These are phyloP conservation scores for Sterrhoptilus dennistouni DNA, from an alignment of 2,113 vertebrate species.

Conservation along the genomic window DNA sequence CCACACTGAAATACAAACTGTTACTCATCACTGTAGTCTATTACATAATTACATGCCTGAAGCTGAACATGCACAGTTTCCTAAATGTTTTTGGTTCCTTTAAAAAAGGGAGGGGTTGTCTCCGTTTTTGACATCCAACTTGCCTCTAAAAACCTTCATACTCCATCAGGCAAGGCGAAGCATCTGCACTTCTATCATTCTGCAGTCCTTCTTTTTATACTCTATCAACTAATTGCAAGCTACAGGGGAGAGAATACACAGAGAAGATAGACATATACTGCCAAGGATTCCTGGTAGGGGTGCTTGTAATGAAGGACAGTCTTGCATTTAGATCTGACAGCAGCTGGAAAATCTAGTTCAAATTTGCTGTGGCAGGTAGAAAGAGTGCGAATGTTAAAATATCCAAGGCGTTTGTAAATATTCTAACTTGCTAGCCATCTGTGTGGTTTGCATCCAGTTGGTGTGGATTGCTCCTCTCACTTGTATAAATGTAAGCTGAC, in stretches of 20 bases:
- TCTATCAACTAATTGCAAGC: constrained; percentile 68
- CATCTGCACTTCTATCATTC: constrained; percentile 26
- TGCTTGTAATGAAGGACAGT: constrained; percentile 70
- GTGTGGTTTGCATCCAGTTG: constrained; percentile 60
- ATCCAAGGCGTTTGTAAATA: constrained; percentile 74
- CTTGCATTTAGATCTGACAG: constrained; percentile 74
- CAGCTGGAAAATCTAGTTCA: constrained; percentile 69
- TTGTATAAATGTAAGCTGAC: constrained; percentile 66
- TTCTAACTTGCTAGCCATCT: constrained; percentile 59
- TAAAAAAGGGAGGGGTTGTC: background rate
- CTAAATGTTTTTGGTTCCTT: background rate
- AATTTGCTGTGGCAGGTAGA: constrained; percentile 76
- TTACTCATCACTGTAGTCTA: background rate
- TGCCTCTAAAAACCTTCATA: constrained; percentile 11
- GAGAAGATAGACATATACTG: constrained; percentile 60
- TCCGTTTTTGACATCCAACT: background rate
- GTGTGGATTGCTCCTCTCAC: constrained; percentile 51
- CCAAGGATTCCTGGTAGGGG: constrained; percentile 68
- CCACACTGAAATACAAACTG: background rate
- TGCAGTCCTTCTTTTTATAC: constrained; percentile 50
- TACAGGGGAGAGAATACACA: constrained; percentile 23
- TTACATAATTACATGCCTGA: background rate
- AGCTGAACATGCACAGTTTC: background rate
- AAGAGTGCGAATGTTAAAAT: constrained; percentile 66
- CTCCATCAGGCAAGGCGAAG: background rate